Evolutionary conservation across 2,888 invertebrate species (phyloP), one percentile per base, ranked within the genome.

Genomic region (Melinaea menophilus): DNA sequence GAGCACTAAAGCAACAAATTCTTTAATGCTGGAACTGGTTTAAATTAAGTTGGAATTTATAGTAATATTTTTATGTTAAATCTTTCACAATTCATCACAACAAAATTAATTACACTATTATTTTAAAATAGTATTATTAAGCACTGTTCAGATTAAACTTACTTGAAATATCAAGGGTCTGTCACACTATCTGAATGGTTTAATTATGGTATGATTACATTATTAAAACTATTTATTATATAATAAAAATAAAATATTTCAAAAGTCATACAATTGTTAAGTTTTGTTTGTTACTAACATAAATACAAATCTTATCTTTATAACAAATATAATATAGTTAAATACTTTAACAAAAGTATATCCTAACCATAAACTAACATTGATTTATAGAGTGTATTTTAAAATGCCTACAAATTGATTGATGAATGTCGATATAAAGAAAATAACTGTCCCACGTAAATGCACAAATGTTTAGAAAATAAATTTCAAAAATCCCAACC

Each of bases 391-490:
- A 64, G 45, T 64, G 58, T 57, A 46, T 63, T 56, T 56, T 47
- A 33, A 58, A 55, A 55, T 56, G 48, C 11, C 58, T 7, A 63
- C 34, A 51, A 62, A n/a, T 37, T 56, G 47, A 31, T 63, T 63
- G n/a, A 58, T 56, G 45, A n/a, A 41, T 56, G 37, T 58, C 48
- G 51, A 57, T 41, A 56, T 59, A 59, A 11, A 54, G 22, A 46
- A 59, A 3, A 9, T 41, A 41, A 41, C 34, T 63, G 41, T 48
- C 56, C 31, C 59, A 57, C 46, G 60, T 46, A 51, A 51, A 51
- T 78, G 80, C 80, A 82, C 79, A 80, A 81, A 78, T 72, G 68
- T 77, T 73, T 74, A n/a, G 22, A 51, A 31, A 51, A 51, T 75
- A 72, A 67, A 65, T 72, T 72, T 73, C 58, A 46, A 58, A 58